Percentiles rank a stretch among this genome's conserved stretches.
phyloP scores from a whole-genome alignment of 2,888 invertebrate species.

The Cryptocheilus praepositus region DNA sequence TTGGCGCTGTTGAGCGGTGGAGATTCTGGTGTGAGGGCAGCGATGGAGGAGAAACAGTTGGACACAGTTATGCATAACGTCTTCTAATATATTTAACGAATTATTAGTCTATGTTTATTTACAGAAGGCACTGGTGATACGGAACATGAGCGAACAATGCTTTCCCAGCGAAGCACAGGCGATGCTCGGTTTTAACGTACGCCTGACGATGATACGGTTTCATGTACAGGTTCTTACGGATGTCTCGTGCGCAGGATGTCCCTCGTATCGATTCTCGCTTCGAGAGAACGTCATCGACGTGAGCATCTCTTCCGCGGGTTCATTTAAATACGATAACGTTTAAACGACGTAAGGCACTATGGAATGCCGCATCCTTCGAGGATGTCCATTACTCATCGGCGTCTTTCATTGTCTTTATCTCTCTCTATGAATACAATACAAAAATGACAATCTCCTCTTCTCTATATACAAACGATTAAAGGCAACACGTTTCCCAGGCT shows the following conservation, averaged over 20 bases:
- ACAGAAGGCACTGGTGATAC: conserved; percentile 63
- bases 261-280: background rate
- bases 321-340: conserved; percentile 13
- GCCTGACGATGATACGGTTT: background rate
- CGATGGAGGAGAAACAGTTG: too few species aligned
- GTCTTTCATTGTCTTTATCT: conserved; percentile 1
- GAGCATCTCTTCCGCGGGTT: conserved; percentile 6
- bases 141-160: conserved; percentile 30
- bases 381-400: conserved; percentile 14
- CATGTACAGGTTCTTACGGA: background rate
- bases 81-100: conserved; percentile 69
- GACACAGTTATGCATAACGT: conserved; percentile 53
- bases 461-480: conserved; percentile 21
- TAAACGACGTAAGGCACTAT: conserved; percentile 41
- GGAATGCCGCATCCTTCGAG: conserved; percentile 41
- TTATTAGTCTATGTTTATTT: conserved; percentile 57
- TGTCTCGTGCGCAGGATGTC: background rate
- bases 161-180: conserved; percentile 41
- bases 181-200: conserved; percentile 22
- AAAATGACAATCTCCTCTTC: conserved; percentile 5
- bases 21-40: too few species aligned
- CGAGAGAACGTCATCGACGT: conserved; percentile 14
- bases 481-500: background rate
- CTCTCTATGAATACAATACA: conserved; percentile 1
- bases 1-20: too few species aligned